phyloP scores from a whole-genome alignment of 2,888 invertebrate species.

The Nemurella pictetii region DNA sequence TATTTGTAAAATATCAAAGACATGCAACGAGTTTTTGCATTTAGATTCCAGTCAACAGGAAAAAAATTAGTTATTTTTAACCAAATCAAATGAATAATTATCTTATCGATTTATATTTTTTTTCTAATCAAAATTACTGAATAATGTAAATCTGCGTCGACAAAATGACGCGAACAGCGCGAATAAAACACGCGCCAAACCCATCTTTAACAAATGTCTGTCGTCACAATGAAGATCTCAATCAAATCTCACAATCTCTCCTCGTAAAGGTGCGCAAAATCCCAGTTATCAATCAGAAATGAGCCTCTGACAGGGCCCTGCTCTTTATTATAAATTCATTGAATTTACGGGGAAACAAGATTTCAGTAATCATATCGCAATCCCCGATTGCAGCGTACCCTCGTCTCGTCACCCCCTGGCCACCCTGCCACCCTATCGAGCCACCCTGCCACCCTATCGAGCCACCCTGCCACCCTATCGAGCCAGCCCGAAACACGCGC shows the following conservation, averaged over 20 bases:
- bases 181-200: background rate
- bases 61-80: no score
- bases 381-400: no score
- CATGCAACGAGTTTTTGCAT: no score
- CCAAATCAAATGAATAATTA: no score
- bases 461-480: background rate
- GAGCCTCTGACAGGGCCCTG: background rate
- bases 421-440: background rate
- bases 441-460: background rate
- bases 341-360: slow-evolving; percentile 33
- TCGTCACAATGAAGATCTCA: background rate
- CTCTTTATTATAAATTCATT: slow-evolving; percentile 35
- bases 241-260: background rate
- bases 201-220: background rate
- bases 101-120: no score
- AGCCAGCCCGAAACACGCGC: background rate
- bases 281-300: background rate
- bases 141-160: no score
- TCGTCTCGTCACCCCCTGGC: no score
- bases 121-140: no score
- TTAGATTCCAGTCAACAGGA: no score
- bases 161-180: no score
- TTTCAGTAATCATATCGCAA: slow-evolving; percentile 30
- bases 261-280: background rate
- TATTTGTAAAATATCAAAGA: no score